phyloP scores from a whole-genome alignment of 53 echinoderm and acorn worm species.

The Holothuria leucospilota region DNA sequence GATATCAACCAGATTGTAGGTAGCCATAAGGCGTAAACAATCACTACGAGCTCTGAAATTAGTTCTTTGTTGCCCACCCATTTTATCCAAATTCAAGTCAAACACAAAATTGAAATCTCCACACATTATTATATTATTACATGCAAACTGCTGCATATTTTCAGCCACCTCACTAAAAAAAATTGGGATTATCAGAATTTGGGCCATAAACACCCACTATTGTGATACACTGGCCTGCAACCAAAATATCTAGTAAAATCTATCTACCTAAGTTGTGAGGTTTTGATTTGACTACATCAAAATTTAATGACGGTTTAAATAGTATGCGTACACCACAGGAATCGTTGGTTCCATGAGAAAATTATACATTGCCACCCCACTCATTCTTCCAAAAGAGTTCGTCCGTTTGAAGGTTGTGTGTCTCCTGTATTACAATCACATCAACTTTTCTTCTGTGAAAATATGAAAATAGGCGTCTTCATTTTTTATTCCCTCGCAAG shows the following conservation, averaged over 20 bases:
- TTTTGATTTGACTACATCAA: neutral
- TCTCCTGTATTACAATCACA: too few relatives aligned
- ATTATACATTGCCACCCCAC: too few relatives aligned
- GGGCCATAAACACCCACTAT: neutral
- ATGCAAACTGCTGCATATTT: neutral
- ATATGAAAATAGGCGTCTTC: too few relatives aligned
- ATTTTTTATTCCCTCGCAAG: too few relatives aligned
- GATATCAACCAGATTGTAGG: neutral
- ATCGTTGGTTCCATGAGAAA: too few relatives aligned
- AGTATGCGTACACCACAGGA: neutral
- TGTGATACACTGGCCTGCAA: neutral
- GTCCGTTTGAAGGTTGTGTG: too few relatives aligned
- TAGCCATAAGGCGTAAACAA: neutral
- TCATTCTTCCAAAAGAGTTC: too few relatives aligned
- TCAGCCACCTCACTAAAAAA: neutral
- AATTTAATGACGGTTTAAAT: neutral
- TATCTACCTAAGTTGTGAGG: neutral
- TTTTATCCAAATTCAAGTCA: slow-evolving; percentile 22
- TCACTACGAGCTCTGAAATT: slow-evolving; percentile 22
- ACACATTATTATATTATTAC: neutral
- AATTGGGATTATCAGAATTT: neutral
- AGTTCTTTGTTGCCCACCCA: neutral
- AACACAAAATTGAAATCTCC: slow-evolving; percentile 41
- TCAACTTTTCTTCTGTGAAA: too few relatives aligned
- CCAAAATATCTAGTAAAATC: neutral